Conservation (phyloP, 1,140 invertebrate genomes). For the Tyrophagus putrescentiae region DNA sequence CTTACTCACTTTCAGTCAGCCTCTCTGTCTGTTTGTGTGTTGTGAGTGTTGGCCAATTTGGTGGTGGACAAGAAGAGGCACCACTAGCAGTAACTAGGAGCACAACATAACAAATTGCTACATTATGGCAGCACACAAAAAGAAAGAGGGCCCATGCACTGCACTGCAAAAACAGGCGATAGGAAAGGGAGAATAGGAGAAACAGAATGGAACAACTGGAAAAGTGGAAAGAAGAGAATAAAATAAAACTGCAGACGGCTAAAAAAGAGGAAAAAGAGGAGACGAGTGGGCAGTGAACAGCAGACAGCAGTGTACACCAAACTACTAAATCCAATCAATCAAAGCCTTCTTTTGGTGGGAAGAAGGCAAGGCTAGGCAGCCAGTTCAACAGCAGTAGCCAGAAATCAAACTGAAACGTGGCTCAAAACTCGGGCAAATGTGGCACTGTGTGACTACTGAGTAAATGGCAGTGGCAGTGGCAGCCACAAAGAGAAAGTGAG, state of each 20-base stretch:
- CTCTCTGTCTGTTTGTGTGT: too few relatives aligned
- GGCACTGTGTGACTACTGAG: neutral
- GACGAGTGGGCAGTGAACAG: neutral
- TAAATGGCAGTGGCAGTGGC: neutral
- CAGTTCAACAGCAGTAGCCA: neutral
- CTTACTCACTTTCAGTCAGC: too few relatives aligned
- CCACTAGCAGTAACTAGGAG: neutral
- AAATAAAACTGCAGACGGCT: neutral
- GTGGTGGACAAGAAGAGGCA: neutral
- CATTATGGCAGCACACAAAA: conserved; percentile 11
- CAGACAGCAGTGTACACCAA: neutral
- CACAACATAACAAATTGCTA: conserved; percentile 11
- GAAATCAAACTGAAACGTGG: conserved; percentile 3
- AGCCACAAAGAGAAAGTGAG: neutral
- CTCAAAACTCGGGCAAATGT: neutral
- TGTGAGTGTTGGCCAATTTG: conserved; percentile 1
- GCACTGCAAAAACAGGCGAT: too few relatives aligned
- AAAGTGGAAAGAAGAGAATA: neutral
- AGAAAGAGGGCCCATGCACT: too few relatives aligned
- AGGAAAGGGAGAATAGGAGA: too few relatives aligned
- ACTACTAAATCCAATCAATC: conserved; percentile 9
- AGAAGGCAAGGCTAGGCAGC: neutral
- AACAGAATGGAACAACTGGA: too few relatives aligned
- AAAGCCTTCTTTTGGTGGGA: neutral
- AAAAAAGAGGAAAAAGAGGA: neutral